These are phyloP conservation scores for Lepidotrigona ventralis DNA, from an alignment of 1,140 invertebrate genomes.

Conservation along the genomic window DNA sequence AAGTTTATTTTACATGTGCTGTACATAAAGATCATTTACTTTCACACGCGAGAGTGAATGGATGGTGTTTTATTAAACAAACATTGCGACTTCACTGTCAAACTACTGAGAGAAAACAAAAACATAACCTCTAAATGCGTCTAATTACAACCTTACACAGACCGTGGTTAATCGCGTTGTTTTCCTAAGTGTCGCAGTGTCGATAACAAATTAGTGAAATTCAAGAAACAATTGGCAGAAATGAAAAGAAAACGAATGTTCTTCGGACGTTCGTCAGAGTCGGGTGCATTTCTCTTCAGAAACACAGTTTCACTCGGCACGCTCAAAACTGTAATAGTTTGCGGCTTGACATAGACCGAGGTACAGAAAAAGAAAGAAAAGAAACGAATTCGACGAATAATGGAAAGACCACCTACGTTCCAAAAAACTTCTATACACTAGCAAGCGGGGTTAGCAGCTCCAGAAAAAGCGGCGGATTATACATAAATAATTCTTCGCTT, in stretches of 20 bases:
- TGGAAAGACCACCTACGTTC: slow-evolving; percentile 24
- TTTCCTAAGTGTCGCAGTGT: not conserved
- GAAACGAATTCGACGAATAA: not conserved
- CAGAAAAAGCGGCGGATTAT: not conserved
- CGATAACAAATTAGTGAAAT: not conserved
- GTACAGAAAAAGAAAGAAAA: not conserved
- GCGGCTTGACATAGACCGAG: not conserved
- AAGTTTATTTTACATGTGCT: not conserved
- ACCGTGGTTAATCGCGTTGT: not conserved
- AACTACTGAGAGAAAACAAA: slow-evolving; percentile 21
- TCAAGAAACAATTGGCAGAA: not conserved
- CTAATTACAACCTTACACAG: not conserved
- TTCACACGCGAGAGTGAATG: not conserved
- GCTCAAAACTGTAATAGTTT: not conserved
- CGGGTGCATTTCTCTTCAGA: not conserved
- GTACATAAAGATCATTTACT: not conserved
- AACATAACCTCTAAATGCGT: slow-evolving; percentile 29
- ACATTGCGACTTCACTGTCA: not conserved
- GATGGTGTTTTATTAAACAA: not conserved
- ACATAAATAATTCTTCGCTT: not conserved
- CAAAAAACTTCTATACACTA: slow-evolving; percentile 9
- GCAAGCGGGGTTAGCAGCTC: not conserved
- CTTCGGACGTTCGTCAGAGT: not conserved
- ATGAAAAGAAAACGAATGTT: not conserved
- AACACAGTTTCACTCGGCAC: not conserved